These are phyloP conservation scores for Ceratotherium simum DNA, from an alignment of 2,113 vertebrate genomes.

Conservation along the genomic window DNA sequence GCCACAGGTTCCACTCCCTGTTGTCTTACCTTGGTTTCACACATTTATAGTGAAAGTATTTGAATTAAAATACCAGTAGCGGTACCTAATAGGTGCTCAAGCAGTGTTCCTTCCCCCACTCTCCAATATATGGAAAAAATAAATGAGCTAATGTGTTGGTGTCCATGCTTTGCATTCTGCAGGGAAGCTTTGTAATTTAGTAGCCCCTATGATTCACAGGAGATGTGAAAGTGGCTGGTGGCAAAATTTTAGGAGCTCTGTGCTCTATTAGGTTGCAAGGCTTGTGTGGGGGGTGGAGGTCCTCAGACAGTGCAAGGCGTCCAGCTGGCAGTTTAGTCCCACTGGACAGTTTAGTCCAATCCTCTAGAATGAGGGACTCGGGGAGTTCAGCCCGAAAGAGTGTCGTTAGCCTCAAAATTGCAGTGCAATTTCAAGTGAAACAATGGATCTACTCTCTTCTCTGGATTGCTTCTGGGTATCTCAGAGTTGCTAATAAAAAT, in stretches of 20 bases:
- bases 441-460: neutral
- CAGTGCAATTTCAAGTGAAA: neutral
- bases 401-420: slow-evolving; percentile 11
- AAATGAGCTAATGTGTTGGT: neutral
- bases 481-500: slow-evolving; percentile 50
- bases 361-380: neutral
- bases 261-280: neutral
- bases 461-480: neutral
- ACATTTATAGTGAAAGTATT: neutral
- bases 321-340: neutral
- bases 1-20: neutral
- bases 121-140: neutral
- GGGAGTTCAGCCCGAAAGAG: neutral
- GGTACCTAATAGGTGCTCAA: neutral
- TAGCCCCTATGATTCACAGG: neutral
- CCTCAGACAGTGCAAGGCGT: no score
- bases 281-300: neutral
- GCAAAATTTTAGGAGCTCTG: neutral
- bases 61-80: neutral
- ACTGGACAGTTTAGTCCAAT: no score
- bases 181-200: neutral
- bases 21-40: neutral
- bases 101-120: neutral
- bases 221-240: neutral
- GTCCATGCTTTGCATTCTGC: neutral